Base-by-base conservation (phyloP, 2,797 vertebrate species). In the Urosaurus nigricauda region DNA sequence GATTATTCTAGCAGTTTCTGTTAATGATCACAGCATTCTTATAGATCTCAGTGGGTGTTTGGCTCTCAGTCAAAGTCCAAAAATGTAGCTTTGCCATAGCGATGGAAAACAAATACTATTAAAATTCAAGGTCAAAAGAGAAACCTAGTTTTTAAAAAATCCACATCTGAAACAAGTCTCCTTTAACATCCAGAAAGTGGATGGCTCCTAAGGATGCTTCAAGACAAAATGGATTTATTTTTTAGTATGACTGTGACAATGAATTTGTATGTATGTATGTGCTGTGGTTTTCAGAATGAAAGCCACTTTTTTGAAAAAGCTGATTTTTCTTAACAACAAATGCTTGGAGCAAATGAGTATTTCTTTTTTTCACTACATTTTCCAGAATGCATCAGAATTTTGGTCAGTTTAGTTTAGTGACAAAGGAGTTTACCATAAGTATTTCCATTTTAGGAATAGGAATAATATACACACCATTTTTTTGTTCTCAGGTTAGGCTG, bases 11-110 rank as follows among this genome's bases (percentile, higher is more conserved):
- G 73, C 32, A 86, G 53, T n/a, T 56, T 56, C 77, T 8, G 14
- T 37, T 56, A 84, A 90, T 93, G 84, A 29, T 91, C 51, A 77
- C 11, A 2, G 77, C n/a, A 91, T 60, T 53, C 47, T 86, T 79
- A 60, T 5, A 81, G 47, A 91, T 73, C 90, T 90, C 75, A 35
- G 4, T 40, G 29, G 11, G 84, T 58, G 58, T 77, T 58, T 47
- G 11, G 73, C 79, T 78, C 73, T 8, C 26, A 74, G 79, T 80
- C 13, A 74, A 80, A 84, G 5, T 78, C 81, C 86, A 84, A 5
- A 3, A 85, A 43, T 14, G 53, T 71, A 0, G 2, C 32, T 85
- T 90, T 83, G 13, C 77, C 78, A 71, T 73, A 77, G 37, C 32
- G 51, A 77, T 53, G 37, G 19, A 81, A 47, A 60, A 53, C 13